Evolutionary conservation across 2,888 invertebrate genomes (phyloP).

Genomic region (Drosophila percnosoma): DNA sequence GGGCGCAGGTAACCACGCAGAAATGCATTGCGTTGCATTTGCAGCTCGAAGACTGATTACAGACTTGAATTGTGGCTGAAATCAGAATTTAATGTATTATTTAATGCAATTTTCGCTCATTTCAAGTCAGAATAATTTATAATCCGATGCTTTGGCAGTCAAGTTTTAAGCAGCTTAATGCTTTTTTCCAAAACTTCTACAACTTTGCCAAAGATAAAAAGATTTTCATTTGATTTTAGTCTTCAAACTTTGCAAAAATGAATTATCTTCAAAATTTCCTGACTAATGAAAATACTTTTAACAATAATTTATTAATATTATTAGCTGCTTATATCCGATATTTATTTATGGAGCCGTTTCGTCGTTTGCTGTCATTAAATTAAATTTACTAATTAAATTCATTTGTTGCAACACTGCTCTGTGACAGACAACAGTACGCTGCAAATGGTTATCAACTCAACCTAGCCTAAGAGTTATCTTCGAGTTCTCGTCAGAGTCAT

Average conservation of each 20-base stretch:
- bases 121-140: neutral
- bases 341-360: neutral
- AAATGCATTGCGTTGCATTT: slow-evolving; percentile 24
- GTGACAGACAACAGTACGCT: neutral
- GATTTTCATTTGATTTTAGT: neutral
- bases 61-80: slow-evolving; percentile 2
- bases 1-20: neutral
- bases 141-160: neutral
- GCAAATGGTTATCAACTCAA: neutral
- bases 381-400: neutral
- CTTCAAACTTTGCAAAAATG: neutral
- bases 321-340: neutral
- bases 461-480: neutral
- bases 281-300: neutral
- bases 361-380: neutral
- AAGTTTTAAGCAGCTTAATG: slow-evolving; percentile 10
- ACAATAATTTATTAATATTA: neutral
- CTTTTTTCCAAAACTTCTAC: neutral
- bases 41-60: slow-evolving; percentile 33
- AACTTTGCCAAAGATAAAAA: neutral
- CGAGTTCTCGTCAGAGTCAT: neutral
- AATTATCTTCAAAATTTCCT: neutral
- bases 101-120: slow-evolving; percentile 5
- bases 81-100: slow-evolving; percentile 14
- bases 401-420: neutral